Evolutionary conservation across 2,113 vertebrate genomes (phyloP).

Genomic region (Petromus typicus): DNA sequence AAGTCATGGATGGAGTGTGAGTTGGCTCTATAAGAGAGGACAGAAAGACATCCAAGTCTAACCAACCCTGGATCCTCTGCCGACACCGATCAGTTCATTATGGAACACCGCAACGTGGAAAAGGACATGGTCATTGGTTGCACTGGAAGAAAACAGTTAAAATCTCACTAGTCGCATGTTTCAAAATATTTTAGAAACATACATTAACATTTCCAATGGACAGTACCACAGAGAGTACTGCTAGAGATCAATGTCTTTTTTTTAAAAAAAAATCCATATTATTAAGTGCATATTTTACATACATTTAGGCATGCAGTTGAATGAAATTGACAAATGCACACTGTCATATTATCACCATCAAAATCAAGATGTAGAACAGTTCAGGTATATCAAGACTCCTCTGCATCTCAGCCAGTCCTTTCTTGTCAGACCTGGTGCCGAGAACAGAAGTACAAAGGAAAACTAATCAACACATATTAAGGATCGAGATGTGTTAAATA

Average conservation of each 20-base stretch:
- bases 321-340: not conserved
- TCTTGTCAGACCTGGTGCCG: not conserved
- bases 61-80: not conserved
- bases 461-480: accelerated
- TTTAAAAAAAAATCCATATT: not conserved
- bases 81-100: not conserved
- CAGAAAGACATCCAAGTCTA: not conserved
- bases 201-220: not conserved
- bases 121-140: not conserved
- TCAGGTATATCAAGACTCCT: not conserved
- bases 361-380: not conserved
- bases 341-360: not conserved
- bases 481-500: not conserved
- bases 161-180: not conserved
- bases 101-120: not conserved
- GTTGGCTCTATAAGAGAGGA: not conserved
- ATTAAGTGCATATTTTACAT: not conserved
- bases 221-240: not conserved
- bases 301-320: not conserved
- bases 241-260: not conserved
- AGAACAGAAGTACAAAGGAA: not conserved
- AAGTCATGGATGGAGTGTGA: not conserved
- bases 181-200: not conserved
- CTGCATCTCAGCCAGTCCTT: not conserved
- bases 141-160: not conserved